These are phyloP conservation scores for Papilio demoleus DNA, from an alignment of 2,888 invertebrate species.

Conservation along the genomic window DNA sequence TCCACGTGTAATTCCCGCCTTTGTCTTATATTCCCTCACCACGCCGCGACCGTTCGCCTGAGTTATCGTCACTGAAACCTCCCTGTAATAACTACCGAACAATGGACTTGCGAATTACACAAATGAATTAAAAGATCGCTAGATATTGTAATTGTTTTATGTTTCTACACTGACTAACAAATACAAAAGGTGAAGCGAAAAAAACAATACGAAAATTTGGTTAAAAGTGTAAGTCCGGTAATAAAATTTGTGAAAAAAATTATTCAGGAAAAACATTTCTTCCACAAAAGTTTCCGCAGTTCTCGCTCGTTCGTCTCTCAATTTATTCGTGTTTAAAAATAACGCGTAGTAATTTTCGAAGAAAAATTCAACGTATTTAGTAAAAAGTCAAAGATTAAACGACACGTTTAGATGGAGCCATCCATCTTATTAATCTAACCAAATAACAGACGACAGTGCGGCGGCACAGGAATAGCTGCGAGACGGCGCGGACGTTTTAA, in stretches of 20 bases:
- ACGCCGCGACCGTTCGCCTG: neutral
- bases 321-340: conserved; percentile 14
- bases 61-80: neutral
- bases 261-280: conserved; percentile 2
- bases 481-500: conserved; percentile 8
- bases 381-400: conserved; percentile 59
- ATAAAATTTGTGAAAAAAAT: no score
- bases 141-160: neutral
- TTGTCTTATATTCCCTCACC: conserved; percentile 27
- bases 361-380: conserved; percentile 26
- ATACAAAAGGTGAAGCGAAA: neutral
- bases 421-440: conserved; percentile 59
- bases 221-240: no score
- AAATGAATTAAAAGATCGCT: neutral
- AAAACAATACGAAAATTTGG: neutral
- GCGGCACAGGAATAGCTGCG: conserved; percentile 26
- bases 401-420: conserved; percentile 55
- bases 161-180: neutral
- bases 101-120: neutral
- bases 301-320: neutral
- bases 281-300: neutral
- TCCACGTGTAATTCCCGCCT: conserved; percentile 36
- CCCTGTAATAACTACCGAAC: neutral
- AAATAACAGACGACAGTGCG: conserved; percentile 31
- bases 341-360: conserved; percentile 4